Base-by-base conservation (phyloP, 2,888 invertebrate genomes). In the Cenopis cana region DNA sequence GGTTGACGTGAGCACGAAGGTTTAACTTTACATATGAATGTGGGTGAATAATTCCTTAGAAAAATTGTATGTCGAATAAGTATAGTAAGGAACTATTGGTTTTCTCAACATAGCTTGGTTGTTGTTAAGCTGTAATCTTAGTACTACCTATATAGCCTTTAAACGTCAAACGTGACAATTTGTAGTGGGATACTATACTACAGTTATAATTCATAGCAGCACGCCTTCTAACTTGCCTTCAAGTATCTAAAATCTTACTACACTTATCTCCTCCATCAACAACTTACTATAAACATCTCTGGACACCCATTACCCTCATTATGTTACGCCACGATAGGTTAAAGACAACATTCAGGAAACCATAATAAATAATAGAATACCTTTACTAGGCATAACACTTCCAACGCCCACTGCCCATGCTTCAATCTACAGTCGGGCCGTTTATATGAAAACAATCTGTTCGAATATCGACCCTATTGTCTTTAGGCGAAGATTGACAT, bases 341-440 rank as follows among this genome's bases (percentile, higher is more conserved):
- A 38, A 64, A 36, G 17, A n/a, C 17, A 59, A 33, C 14, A 68
- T 61, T 62, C 49, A 62, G 49, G 50, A 54, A 64, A 70, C 59
- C 56, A 50, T 64, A 54, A 69, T 64, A 62, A 64, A 62, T 68
- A 73, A 81, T 73, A 69, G 77, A 57, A 65, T 65, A 52, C 54
- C 49, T 57, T 64, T 36, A 49, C 36, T 38, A 68, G 65, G 66
- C 72, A 67, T 72, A 66, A 69, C 57, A 66, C 52, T 46, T 59
- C 55, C 60, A 68, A 50, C 69, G 60, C 49, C 70, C 50, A 69
- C 64, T 12, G 46, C 46, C 8, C 12, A 33, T 33, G 6, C 33
- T 17, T 24, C 20, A 60, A 33, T 46, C 12, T 65, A 38, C 41
- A 41, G 60, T 60, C 46, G 20, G 60, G 24, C 46, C 46, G n/a